A percentile compares a stretch with the other conserved stretches of the same genome.
Conservation (phyloP, 2,113 vertebrate genomes). For the Carettochelys insculpta region DNA sequence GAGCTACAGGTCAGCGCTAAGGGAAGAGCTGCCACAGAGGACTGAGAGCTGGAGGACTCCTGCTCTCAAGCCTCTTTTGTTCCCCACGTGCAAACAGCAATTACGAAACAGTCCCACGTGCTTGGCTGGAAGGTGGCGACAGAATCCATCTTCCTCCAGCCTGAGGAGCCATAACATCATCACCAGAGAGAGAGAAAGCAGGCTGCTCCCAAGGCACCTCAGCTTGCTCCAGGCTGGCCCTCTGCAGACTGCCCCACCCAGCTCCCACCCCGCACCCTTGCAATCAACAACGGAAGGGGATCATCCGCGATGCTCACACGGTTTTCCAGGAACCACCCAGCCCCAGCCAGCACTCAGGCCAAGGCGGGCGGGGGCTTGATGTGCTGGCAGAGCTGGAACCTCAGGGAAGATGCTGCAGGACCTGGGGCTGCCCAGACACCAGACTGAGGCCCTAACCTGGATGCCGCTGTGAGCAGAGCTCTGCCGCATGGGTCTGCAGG, state of each 20-base stretch:
- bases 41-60: too few species aligned
- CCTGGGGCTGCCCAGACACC: too few species aligned
- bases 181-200: not conserved
- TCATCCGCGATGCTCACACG: not conserved
- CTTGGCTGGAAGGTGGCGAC: not conserved
- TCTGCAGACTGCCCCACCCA: not conserved
- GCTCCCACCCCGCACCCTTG: not conserved
- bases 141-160: not conserved
- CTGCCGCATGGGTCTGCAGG: not conserved
- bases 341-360: too few species aligned
- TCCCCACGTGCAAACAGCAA: not conserved
- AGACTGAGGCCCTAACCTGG: too few species aligned
- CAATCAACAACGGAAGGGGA: not conserved
- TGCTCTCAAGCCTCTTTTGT: not conserved
- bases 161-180: accelerated
- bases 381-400: not conserved
- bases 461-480: not conserved
- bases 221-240: not conserved
- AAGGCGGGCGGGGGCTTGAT: not conserved
- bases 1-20: too few species aligned
- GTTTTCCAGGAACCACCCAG: not conserved
- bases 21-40: too few species aligned
- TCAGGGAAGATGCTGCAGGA: not conserved
- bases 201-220: not conserved
- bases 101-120: not conserved